Conservation (phyloP, 2,113 vertebrate species). For the Bufo bufo region DNA sequence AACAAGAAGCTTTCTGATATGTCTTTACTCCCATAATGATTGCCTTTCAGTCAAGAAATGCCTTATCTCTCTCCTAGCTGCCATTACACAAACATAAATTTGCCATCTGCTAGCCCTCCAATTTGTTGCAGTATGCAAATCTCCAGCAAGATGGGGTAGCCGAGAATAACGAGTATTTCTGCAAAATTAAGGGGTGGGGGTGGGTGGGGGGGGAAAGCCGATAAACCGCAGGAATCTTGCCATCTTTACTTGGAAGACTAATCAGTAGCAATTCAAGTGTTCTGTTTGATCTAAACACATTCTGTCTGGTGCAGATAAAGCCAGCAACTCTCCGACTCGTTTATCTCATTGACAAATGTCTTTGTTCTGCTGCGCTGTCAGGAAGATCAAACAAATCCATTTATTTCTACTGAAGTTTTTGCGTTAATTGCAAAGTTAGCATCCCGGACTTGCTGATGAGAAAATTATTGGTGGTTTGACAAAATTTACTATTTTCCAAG, state of each 20-base stretch:
- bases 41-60: neutral
- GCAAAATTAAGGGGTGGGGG: neutral
- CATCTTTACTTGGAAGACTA: conserved; percentile 45
- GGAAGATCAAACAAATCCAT: conserved; percentile 57
- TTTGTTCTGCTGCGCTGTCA: conserved; percentile 40
- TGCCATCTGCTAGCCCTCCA: conserved; percentile 14
- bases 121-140: conserved; percentile 11
- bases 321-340: conserved; percentile 28
- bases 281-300: conserved; percentile 54
- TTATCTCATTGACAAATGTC: conserved; percentile 55
- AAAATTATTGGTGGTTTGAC: conserved; percentile 22
- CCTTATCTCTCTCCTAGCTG: neutral
- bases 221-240: conserved; percentile 47
- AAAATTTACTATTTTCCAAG: neutral
- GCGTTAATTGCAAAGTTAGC: conserved; percentile 43
- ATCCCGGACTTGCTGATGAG: conserved; percentile 17
- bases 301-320: conserved; percentile 51
- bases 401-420: conserved; percentile 37
- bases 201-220: neutral
- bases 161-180: neutral
- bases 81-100: conserved; percentile 16
- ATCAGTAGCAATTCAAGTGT: conserved; percentile 55
- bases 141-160: neutral
- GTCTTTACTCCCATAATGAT: conserved; percentile 2
- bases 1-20: neutral